Percentiles rank a stretch among this genome's conserved stretches.
Evolutionary conservation across 2,797 vertebrate genomes (phyloP).

Genomic region (Eremophila alpestris): DNA sequence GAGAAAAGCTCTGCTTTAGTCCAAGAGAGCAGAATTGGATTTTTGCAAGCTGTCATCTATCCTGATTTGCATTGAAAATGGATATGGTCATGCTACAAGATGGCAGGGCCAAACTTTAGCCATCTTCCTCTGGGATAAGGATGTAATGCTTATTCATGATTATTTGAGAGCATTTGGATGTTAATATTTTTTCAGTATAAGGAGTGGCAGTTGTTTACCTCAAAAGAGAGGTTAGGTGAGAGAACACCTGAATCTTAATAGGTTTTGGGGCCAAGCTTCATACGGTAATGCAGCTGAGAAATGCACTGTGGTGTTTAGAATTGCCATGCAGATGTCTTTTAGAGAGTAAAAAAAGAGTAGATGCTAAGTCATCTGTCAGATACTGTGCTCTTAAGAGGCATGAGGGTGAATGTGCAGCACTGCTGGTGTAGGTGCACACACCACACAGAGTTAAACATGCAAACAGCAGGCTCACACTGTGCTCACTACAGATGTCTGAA

Average conservation of each 20-base stretch:
- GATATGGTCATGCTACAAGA: not conserved
- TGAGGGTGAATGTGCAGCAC: not conserved
- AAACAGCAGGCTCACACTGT: constrained; percentile 25
- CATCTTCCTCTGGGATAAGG: not conserved
- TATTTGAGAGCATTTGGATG: not conserved
- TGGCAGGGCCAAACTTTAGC: not conserved
- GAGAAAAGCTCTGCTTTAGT: not conserved
- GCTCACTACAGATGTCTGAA: constrained; percentile 43
- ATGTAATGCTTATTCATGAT: not conserved
- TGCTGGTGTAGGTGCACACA: constrained; percentile 30
- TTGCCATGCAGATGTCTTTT: not conserved
- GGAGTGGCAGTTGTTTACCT: not conserved
- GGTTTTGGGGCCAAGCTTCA: not conserved
- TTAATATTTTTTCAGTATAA: not conserved
- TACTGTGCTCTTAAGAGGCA: not conserved
- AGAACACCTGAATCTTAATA: not conserved
- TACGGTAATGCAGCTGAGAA: not conserved
- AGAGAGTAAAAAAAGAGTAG: not conserved
- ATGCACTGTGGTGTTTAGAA: not conserved
- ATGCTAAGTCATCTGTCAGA: not conserved
- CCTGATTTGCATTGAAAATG: not conserved
- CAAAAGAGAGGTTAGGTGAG: not conserved
- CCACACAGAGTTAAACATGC: constrained; percentile 43
- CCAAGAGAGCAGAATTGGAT: not conserved
- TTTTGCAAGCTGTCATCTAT: not conserved